These are phyloP conservation scores for Zaprionus ghesquierei DNA, from an alignment of 1,140 invertebrate genomes.

Conservation along the genomic window DNA sequence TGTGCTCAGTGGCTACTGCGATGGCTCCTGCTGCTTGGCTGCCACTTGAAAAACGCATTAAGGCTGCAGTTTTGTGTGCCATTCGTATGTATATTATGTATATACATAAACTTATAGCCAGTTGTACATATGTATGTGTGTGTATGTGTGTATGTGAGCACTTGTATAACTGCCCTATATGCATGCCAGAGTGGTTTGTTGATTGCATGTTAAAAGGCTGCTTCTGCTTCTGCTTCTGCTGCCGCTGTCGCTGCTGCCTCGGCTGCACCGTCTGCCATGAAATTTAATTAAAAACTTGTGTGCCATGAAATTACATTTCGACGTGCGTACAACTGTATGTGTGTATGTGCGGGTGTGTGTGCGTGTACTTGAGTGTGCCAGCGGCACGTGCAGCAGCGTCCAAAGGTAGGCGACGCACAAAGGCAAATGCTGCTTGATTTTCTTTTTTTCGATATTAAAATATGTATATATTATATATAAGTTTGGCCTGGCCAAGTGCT, in stretches of 20 bases:
- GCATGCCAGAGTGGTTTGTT: conserved; percentile 78
- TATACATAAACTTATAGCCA: conserved; percentile 26
- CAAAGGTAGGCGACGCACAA: conserved; percentile 55
- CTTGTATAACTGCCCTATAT: conserved; percentile 70
- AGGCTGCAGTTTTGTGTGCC: conserved; percentile 72
- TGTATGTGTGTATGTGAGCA: conserved; percentile 42
- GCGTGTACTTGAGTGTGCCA: conserved; percentile 16
- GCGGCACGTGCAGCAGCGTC: conserved; percentile 34
- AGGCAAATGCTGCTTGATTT: conserved; percentile 55
- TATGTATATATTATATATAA: background rate
- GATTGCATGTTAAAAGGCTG: conserved; percentile 77
- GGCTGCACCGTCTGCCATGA: conserved; percentile 67
- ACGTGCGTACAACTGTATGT: conserved; percentile 53
- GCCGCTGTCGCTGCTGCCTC: conserved; percentile 33
- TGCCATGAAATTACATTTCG: conserved; percentile 81
- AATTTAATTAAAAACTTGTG: conserved; percentile 82
- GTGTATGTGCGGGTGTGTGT: conserved; percentile 10
- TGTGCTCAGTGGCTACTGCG: conserved; percentile 1
- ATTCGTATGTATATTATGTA: conserved; percentile 58
- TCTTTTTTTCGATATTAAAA: conserved; percentile 50
- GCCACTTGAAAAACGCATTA: conserved; percentile 79
- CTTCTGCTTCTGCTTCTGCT: conserved; percentile 25
- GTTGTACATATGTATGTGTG: conserved; percentile 27
- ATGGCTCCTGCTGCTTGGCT: conserved; percentile 46
- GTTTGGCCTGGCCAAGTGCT: conserved; percentile 8